phyloP scores from a whole-genome alignment of 2,797 vertebrate genomes.

The Capromys pilorides region DNA sequence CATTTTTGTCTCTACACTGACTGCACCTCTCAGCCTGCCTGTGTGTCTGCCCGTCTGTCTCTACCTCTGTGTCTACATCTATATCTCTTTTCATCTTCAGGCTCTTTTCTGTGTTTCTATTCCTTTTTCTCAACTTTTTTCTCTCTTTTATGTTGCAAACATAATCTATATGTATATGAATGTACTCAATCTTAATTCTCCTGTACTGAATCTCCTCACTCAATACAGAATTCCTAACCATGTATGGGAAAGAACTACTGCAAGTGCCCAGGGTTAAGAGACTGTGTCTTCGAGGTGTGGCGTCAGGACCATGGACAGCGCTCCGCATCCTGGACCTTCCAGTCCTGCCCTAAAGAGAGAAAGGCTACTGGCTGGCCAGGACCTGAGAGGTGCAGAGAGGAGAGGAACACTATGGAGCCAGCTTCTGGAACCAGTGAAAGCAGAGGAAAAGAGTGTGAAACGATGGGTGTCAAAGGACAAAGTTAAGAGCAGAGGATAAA shows the following conservation, averaged over 20 bases:
- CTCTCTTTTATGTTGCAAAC: background rate
- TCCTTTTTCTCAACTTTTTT: background rate
- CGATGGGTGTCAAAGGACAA: background rate
- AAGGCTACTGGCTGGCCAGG: too few species aligned
- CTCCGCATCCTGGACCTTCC: rapidly evolving
- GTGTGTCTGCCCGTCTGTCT: background rate
- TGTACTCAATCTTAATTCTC: background rate
- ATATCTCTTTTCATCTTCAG: background rate
- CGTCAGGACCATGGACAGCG: conserved; percentile 70
- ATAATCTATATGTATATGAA: background rate
- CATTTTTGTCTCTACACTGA: conserved; percentile 42
- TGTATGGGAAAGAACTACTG: background rate
- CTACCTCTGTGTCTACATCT: background rate
- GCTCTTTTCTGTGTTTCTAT: background rate
- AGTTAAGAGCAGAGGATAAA: background rate
- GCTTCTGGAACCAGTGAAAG: background rate
- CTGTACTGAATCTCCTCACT: background rate
- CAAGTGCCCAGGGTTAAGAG: background rate
- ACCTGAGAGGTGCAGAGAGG: background rate
- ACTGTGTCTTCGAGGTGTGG: rapidly evolving
- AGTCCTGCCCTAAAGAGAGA: background rate
- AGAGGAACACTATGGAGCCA: background rate
- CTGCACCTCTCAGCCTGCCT: background rate
- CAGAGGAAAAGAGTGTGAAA: background rate
- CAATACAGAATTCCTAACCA: background rate